Base-by-base conservation (phyloP, 2,113 vertebrate genomes). In the Dryoscopus gambensis region DNA sequence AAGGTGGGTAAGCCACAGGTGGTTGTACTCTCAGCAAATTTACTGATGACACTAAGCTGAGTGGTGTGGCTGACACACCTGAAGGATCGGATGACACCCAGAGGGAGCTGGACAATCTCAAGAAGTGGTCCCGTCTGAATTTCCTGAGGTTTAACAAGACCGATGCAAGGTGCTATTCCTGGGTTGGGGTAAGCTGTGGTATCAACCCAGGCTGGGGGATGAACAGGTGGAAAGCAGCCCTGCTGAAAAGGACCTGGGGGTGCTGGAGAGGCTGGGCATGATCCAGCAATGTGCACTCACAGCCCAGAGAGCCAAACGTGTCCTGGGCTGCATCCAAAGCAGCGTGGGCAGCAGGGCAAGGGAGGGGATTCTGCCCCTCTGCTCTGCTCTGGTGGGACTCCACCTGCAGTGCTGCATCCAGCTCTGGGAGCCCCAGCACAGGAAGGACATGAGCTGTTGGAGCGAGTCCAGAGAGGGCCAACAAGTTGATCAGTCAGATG, bases 211-310 rank as follows among this genome's bases (percentile, higher is more conserved):
- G 22, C 18, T 69, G 22, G 27, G 40, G 18, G 5, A 44, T 33
- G 33, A 77, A 37, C 37, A 60, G 11, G 33, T 18, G 1, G 0
- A 59, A 53, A 60, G 15, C 27, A 44, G 17, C 37, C 9, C 6
- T 44, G 31, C 10, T 0, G 0, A 52, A 37, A 44, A 33, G 27
- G 11, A 23, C 11, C 3, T 37, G 27, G 11, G 8, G 2, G 3
- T 33, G 44, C 33, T 59, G 44, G 18, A 47, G n/a, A 15, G 40
- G 25, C 11, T 27, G 53, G 37, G 56, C 23, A 30, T 13, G 24
- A 40, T 15, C 21, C 22, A 23, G 27, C 22, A 4, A 19, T 28
- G 9, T 0, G 12, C 46, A 28, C 22, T 60, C 15, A 2, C 7
- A 52, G 46, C 18, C 33, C 55, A 69, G 8, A 60, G 10, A 39